Base-by-base conservation (phyloP, 1,140 invertebrate species). In the Drosophila pruinosa region DNA sequence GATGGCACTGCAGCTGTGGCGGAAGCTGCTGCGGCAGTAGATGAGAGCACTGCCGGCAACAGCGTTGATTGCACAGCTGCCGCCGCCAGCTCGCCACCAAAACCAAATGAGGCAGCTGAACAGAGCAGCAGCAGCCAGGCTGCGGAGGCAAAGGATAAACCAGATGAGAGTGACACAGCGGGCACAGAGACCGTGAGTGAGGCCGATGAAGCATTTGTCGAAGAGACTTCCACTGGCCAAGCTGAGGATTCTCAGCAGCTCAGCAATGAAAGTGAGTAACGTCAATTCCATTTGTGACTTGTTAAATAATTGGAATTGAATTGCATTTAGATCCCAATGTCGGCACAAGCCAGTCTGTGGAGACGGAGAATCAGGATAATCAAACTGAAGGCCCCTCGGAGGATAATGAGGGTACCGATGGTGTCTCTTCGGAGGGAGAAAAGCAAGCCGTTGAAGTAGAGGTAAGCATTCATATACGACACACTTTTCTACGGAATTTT, bases 381-480 rank as follows among this genome's bases (percentile, higher is more conserved):
- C 78, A 62, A 19, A 70, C 47, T 6, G 90, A 91, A 63, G 72
- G 61, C 15, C 68, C 75, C n/a, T 75, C 74, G 3, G 92, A 91
- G 58, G 91, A 89, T 3, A 91, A 83, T 45, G 91, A 91, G 43
- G 91, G 91, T 10, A 67, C 82, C 10, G 91, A 92, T 63, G 93
- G 92, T 36, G 93, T 93, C 3, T 93, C 92, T 39, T 94, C 93
- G 0, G 94, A 95, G 72, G 93, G 93, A 39, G 94, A 95, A 75
- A 94, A 95, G 65, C 85, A 89, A 69, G 86, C 91, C 8, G 93
- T 93, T 63, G 93, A 94, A 61, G 93, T 92, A 41, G 91, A 91
- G 62, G 82, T 89, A 68, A 26, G 8, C 8, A 3, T 24, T 39
- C 26, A 12, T 19, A 1, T 38, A 17, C n/a, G n/a, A n/a, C 22